Evolutionary conservation across 2,888 invertebrate species (phyloP), one percentile per base, ranked within the genome.

Genomic region (Acanthococcus lagerstroemiae): DNA sequence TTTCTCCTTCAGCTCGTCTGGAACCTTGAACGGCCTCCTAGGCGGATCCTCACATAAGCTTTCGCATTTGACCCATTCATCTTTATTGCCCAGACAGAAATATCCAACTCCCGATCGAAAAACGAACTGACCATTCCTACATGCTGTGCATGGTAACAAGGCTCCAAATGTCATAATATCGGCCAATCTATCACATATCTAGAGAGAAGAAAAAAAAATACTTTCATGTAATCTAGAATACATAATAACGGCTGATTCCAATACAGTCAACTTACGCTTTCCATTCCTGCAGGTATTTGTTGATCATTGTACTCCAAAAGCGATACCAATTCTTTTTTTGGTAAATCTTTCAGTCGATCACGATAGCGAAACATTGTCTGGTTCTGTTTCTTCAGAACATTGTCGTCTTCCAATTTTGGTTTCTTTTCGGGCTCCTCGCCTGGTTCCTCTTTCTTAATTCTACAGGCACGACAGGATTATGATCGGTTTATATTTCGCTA

Each of bases 151-250:
- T 0, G 82, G 83, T 68, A 81, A 76, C 3, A 93, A 78, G 2
- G 85, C 83, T 27, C 97, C 99, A 78, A 97, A 99, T 0, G 86
- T 82, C 83, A 97, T 86, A 30, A 84, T 80, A 76, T 99, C 97
- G 9, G 89, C 82, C 4, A 94, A 75, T 58, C 81, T 80, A 75
- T 94, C 90, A 66, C 89, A 74, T 66, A 87, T 81, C 88, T 91
- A 73, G 26, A 78, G 78, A n/a, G n/a, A 54, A 60, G 27, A 27
- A 21, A 65, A 54, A 69, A 57, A 68, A 12, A 61, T 30, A 27
- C n/a, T 15, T 44, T 17, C 48, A 55, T 6, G n/a, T n/a, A n/a
- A n/a, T n/a, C n/a, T n/a, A n/a, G n/a, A n/a, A n/a, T n/a, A n/a
- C n/a, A n/a, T n/a, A n/a, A n/a, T n/a, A n/a, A n/a, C n/a, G n/a